Conservation (phyloP, 2,888 invertebrate species). For the Conchocele bisecta region DNA sequence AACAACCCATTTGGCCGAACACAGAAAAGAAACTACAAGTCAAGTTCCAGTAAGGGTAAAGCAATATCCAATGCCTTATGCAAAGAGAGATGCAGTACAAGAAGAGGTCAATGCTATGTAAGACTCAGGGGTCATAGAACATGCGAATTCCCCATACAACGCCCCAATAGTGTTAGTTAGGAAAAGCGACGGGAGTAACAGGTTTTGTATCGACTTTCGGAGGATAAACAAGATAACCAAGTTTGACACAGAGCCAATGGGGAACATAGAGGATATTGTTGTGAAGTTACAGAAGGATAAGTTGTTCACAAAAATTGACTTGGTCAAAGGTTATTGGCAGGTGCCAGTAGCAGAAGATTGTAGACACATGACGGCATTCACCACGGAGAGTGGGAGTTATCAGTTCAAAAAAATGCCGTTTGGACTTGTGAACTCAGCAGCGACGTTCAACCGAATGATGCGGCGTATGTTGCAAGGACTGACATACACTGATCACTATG, state of each 20-base stretch:
- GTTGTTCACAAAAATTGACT: not conserved
- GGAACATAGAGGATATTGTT: not conserved
- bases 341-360: not conserved
- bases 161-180: not conserved
- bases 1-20: not conserved
- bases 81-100: not conserved
- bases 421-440: slow-evolving; percentile 18
- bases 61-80: slow-evolving; percentile 2
- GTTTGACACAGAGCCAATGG: slow-evolving; percentile 4
- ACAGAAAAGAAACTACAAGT: not conserved
- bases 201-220: slow-evolving; percentile 1
- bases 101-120: not conserved
- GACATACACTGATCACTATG: slow-evolving; percentile 3
- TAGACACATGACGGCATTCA: slow-evolving; percentile 2
- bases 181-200: not conserved
- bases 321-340: not conserved
- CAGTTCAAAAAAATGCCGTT: slow-evolving; percentile 12
- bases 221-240: not conserved
- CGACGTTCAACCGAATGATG: slow-evolving; percentile 30
- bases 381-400: not conserved
- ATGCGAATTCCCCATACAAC: not conserved
- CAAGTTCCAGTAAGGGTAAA: not conserved
- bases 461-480: not conserved
- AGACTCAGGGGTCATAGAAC: not conserved
- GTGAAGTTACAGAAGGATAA: not conserved